Evolutionary conservation across 1,140 invertebrate genomes (phyloP).

Genomic region (Heliothis virescens): DNA sequence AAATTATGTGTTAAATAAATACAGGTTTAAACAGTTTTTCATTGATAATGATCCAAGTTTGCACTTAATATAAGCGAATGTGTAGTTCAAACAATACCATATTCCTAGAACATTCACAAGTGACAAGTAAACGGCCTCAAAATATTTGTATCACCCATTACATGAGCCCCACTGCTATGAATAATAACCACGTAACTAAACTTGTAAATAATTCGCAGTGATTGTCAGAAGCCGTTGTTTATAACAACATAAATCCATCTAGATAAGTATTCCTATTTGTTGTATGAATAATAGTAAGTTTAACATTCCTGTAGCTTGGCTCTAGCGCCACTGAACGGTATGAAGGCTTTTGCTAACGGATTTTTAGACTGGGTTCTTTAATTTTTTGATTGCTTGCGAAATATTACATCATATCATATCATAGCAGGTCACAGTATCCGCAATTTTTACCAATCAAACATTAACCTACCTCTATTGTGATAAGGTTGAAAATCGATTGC

Average conservation of each 20-base stretch:
- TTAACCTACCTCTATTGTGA: too few relatives aligned
- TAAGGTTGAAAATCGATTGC: too few relatives aligned
- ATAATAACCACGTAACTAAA: slow-evolving; percentile 14
- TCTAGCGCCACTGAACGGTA: slow-evolving; percentile 31
- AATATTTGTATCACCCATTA: slow-evolving; percentile 2
- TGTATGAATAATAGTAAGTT: slow-evolving; percentile 30
- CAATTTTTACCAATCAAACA: too few relatives aligned
- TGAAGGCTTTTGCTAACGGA: not conserved
- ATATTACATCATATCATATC: too few relatives aligned
- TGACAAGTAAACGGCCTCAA: not conserved
- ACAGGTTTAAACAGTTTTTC: too few relatives aligned
- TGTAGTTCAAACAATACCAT: too few relatives aligned
- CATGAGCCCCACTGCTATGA: not conserved
- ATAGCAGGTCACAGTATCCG: too few relatives aligned
- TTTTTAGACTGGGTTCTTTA: not conserved
- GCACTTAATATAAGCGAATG: too few relatives aligned
- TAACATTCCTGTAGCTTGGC: slow-evolving; percentile 44
- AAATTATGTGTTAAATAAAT: too few relatives aligned
- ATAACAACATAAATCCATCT: slow-evolving; percentile 44
- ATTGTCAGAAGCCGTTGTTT: slow-evolving; percentile 33
- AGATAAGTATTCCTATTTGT: slow-evolving; percentile 43
- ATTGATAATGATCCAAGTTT: too few relatives aligned
- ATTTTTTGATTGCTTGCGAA: not conserved
- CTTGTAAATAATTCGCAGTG: slow-evolving; percentile 26
- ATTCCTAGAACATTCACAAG: too few relatives aligned